These are phyloP conservation scores for Mugil cephalus DNA, from an alignment of 2,113 vertebrate species.

Conservation along the genomic window DNA sequence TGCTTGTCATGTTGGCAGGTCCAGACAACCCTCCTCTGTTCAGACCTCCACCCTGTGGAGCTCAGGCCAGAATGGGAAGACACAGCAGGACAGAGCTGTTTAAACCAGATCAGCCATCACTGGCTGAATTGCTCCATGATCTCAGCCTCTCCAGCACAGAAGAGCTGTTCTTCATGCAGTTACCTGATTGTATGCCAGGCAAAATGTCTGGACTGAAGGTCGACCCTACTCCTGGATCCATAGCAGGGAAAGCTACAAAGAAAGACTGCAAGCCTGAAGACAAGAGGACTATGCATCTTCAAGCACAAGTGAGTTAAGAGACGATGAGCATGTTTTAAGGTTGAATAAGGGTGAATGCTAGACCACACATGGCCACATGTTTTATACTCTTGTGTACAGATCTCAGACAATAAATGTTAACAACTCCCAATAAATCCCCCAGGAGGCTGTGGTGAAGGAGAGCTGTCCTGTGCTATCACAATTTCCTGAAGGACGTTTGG, in stretches of 20 bases:
- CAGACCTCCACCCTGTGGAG: slow-evolving; percentile 6
- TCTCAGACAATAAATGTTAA: no score
- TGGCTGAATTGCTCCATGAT: slow-evolving; percentile 76
- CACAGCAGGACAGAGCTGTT: slow-evolving; percentile 3
- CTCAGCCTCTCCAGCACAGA: slow-evolving; percentile 75
- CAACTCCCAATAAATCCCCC: not conserved
- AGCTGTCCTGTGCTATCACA: slow-evolving; percentile 71
- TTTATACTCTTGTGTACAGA: no score
- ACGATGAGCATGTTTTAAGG: no score
- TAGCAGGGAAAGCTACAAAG: slow-evolving; percentile 43
- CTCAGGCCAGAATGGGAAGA: not conserved
- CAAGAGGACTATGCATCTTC: slow-evolving; percentile 53
- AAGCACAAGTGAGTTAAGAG: slow-evolving; percentile 65
- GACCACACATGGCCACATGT: no score
- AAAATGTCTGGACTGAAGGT: slow-evolving; percentile 19
- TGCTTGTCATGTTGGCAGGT: slow-evolving; percentile 42
- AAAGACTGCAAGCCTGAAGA: slow-evolving; percentile 64
- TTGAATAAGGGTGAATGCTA: no score
- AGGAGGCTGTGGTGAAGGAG: slow-evolving; percentile 62
- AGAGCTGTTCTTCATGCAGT: slow-evolving; percentile 85
- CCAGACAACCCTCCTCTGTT: slow-evolving; percentile 50
- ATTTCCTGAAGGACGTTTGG: slow-evolving; percentile 81
- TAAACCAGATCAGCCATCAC: slow-evolving; percentile 50
- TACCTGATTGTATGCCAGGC: slow-evolving; percentile 82
- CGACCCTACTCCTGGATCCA: not conserved